Evolutionary conservation across 2,797 vertebrate genomes (phyloP), one percentile per base, ranked within the genome.

Genomic region (Poeciliopsis infans): DNA sequence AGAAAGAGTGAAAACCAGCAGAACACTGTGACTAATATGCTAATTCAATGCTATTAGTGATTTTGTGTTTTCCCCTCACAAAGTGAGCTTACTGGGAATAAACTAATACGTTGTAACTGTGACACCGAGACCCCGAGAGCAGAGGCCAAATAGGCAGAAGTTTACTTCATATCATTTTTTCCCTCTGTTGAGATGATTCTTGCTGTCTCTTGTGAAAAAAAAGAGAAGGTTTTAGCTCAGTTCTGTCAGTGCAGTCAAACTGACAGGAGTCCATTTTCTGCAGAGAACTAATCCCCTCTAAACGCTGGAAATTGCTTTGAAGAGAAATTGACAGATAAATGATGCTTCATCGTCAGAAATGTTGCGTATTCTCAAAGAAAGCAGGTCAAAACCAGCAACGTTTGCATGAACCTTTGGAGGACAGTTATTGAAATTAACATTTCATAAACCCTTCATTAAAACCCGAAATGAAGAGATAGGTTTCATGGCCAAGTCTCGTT

Each of bases 401-500:
- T 77, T 79, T 15, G 45, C 43, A 77, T 79, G 64, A 88, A 83
- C 74, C 72, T 73, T 82, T 76, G 55, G n/a, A 78, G 31, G 72
- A 18, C 75, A 72, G 83, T 90, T 88, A 86, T 80, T 79, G 39
- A 86, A 90, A 90, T 59, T 81, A 81, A 91, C 83, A 89, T 79
- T 87, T 87, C 70, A 83, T 79, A 66, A 85, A 83, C 10, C 73
- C 88, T 87, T 91, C 77, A 90, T 89, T 84, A 89, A 36, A 78
- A 78, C 77, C 64, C 25, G 75, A 79, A 87, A 88, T 72, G 86
- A 87, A 83, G 83, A 76, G 88, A 88, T 88, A 75, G 90, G 87
- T 90, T 91, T 92, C 68, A 86, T 80, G 86, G 76, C 75, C 87
- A 68, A 85, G 85, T 88, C 79, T 90, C 77, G 85, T 76, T 90